Conservation (phyloP, 2,113 vertebrate species). For the Paracanthobrama guichenoti region DNA sequence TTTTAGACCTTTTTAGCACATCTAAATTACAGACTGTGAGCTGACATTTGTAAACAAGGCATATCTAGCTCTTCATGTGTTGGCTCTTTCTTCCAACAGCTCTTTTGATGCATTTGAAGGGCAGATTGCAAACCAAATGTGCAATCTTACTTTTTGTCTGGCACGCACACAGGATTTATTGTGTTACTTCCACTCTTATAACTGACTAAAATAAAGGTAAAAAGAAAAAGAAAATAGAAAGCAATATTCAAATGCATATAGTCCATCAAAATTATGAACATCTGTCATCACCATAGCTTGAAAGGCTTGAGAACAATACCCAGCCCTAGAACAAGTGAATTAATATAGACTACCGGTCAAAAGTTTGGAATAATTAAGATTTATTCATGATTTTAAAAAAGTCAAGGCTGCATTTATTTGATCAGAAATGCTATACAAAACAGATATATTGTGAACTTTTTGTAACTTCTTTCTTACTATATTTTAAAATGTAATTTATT, state of each 20-base stretch:
- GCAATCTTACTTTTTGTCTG: slow-evolving; percentile 26
- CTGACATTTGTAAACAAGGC: slow-evolving; percentile 18
- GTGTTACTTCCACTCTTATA: slow-evolving; percentile 23
- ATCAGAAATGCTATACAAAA: neutral
- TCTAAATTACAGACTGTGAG: slow-evolving; percentile 26
- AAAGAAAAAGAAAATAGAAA: slow-evolving; percentile 17
- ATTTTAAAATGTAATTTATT: no score
- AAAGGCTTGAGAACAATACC: neutral
- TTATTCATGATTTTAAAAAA: neutral
- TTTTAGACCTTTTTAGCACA: slow-evolving; percentile 18
- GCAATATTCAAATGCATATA: neutral
- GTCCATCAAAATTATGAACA: neutral
- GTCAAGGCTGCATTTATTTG: neutral
- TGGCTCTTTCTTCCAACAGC: slow-evolving; percentile 2
- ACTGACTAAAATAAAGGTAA: slow-evolving; percentile 32
- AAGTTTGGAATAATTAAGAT: neutral
- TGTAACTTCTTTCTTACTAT: no score
- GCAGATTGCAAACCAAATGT: neutral
- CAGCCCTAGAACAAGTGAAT: neutral
- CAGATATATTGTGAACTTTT: neutral
- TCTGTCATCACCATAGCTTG: neutral
- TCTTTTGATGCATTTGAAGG: slow-evolving; percentile 6
- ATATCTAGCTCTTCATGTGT: slow-evolving; percentile 14
- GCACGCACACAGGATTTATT: slow-evolving; percentile 16
- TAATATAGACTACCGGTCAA: neutral